Conservation (phyloP, 2,113 vertebrate species). For the Tauraco erythrolophus region DNA sequence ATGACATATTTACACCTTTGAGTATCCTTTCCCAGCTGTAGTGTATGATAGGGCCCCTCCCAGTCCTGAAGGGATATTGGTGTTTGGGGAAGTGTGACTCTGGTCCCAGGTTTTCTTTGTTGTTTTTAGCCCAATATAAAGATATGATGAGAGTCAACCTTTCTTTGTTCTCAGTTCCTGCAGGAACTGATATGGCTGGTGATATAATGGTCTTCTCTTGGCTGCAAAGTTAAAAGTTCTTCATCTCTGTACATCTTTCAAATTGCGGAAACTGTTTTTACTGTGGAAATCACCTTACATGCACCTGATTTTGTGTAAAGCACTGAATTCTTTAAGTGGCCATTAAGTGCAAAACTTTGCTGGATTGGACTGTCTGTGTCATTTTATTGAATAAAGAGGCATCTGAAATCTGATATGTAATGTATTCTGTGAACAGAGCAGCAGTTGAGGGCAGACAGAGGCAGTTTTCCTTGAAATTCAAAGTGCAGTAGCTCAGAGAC, state of each 20-base stretch:
- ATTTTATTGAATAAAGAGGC: not conserved
- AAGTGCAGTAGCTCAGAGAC: conserved; percentile 3
- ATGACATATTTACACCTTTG: not conserved
- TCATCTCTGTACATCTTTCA: not conserved
- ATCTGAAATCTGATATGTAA: not conserved
- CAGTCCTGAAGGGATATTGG: not conserved
- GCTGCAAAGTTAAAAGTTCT: not conserved
- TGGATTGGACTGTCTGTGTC: not conserved
- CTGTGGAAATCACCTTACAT: not conserved
- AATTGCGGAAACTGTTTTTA: not conserved
- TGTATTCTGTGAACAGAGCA: not conserved
- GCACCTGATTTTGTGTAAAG: not conserved
- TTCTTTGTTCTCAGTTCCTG: not conserved
- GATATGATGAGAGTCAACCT: not conserved
- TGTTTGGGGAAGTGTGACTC: not conserved
- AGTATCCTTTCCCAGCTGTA: not conserved
- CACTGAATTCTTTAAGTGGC: not conserved
- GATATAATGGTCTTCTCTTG: not conserved
- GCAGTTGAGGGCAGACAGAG: not conserved
- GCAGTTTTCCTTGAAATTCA: conserved; percentile 17
- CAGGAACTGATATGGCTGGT: not conserved
- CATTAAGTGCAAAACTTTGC: not conserved
- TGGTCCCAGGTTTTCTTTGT: not conserved
- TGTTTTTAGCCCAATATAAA: not conserved
- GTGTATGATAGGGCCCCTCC: not conserved